phyloP scores from a whole-genome alignment of 2,113 vertebrate genomes.

The Malurus cyaneus region DNA sequence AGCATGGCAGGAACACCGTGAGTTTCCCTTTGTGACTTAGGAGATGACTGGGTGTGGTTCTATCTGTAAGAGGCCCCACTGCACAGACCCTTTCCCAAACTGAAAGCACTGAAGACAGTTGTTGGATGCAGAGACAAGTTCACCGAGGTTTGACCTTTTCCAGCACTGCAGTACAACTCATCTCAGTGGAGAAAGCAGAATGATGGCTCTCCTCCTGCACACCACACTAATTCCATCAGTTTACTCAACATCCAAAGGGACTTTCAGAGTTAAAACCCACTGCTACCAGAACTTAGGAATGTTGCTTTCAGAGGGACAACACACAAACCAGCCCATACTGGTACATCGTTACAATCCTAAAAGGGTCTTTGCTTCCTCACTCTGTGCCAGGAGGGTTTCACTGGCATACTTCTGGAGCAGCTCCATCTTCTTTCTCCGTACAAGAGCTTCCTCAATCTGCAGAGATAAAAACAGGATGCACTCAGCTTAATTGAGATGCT shows the following conservation, averaged over 20 bases:
- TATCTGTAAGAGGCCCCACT: neutral
- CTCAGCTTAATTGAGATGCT: neutral
- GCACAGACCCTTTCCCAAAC: neutral
- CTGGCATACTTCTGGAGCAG: slow-evolving; percentile 95
- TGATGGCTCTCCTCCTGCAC: neutral
- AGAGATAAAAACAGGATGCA: neutral
- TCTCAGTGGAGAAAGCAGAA: neutral
- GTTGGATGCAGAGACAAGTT: neutral
- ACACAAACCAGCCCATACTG: neutral
- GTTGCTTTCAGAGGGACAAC: neutral
- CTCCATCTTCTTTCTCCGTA: slow-evolving; percentile 97
- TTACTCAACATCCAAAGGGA: neutral
- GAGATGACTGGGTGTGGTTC: neutral
- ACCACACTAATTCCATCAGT: neutral
- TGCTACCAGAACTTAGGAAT: neutral
- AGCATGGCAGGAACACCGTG: neutral
- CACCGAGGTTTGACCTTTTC: neutral
- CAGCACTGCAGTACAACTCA: neutral
- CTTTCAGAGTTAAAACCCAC: neutral
- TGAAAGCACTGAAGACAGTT: neutral
- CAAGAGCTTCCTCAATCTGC: slow-evolving; percentile 94
- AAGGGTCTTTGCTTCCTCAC: slow-evolving; percentile 88
- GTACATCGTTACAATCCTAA: slow-evolving; percentile 79
- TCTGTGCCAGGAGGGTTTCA: slow-evolving; percentile 94
- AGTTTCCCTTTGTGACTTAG: neutral